Conservation (phyloP, 1,140 invertebrate species). For the Medauroidea extradentata region DNA sequence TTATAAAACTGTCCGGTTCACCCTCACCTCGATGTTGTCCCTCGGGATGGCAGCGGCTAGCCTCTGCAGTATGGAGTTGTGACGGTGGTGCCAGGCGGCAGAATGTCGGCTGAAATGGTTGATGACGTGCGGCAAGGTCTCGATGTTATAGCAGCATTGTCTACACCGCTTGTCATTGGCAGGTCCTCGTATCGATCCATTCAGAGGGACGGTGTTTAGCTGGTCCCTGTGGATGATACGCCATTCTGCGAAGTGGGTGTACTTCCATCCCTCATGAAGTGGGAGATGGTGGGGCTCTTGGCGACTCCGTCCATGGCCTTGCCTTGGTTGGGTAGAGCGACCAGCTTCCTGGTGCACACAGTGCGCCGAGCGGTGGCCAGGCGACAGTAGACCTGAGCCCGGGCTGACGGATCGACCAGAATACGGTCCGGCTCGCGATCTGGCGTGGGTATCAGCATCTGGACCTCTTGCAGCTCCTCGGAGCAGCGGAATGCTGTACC, state of each 20-base stretch:
- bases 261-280: constrained; percentile 30
- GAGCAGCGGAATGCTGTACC: constrained; percentile 19
- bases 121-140: constrained; percentile 35
- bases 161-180: constrained; percentile 27
- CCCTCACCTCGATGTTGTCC: no score
- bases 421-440: not conserved
- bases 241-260: constrained; percentile 38
- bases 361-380: constrained; percentile 11
- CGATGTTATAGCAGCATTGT: constrained; percentile 20
- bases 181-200: constrained; percentile 20
- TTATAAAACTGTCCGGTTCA: constrained; percentile 26
- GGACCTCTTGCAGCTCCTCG: not conserved
- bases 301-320: constrained; percentile 20
- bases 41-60: constrained; percentile 14
- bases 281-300: constrained; percentile 11
- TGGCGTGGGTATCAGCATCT: not conserved
- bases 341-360: constrained; percentile 3
- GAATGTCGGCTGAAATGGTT: constrained; percentile 27
- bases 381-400: constrained; percentile 1
- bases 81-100: constrained; percentile 1
- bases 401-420: constrained; percentile 6
- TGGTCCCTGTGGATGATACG: constrained; percentile 38
- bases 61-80: constrained; percentile 16
- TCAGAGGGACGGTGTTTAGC: constrained; percentile 35
- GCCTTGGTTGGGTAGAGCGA: constrained; percentile 22